Conservation (phyloP, 2,888 invertebrate species). For the Melitaea athalia region DNA sequence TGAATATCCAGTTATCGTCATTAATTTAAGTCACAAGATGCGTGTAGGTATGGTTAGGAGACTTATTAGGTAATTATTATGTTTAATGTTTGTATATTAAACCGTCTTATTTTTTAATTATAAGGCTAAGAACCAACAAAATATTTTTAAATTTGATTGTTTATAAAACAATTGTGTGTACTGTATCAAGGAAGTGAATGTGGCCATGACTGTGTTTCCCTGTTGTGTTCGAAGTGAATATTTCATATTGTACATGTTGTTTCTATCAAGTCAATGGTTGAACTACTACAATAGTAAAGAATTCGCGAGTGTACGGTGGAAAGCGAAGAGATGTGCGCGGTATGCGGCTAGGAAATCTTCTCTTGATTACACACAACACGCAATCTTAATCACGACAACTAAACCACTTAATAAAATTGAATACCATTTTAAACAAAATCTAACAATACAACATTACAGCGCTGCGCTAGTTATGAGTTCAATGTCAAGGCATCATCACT, state of each 20-base stretch:
- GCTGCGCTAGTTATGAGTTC: too few species aligned
- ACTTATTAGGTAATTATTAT: too few species aligned
- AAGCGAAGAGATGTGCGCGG: slow-evolving; percentile 43
- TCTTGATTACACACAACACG: slow-evolving; percentile 39
- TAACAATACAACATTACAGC: too few species aligned
- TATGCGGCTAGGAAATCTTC: slow-evolving; percentile 38
- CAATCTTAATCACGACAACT: slow-evolving; percentile 28
- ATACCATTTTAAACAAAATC: too few species aligned
- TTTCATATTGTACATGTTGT: slow-evolving; percentile 9
- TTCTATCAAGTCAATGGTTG: not conserved
- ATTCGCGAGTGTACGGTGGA: slow-evolving; percentile 35
- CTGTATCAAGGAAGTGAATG: slow-evolving; percentile 55
- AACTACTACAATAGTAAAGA: slow-evolving; percentile 13
- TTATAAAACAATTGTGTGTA: slow-evolving; percentile 13
- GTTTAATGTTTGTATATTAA: too few species aligned
- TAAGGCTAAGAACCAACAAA: not conserved
- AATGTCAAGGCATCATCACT: too few species aligned
- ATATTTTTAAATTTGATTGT: slow-evolving; percentile 42
- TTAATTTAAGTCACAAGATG: too few species aligned
- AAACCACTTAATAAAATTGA: not conserved
- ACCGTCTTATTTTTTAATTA: not conserved
- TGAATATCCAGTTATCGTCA: too few species aligned
- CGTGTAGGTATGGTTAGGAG: not conserved
- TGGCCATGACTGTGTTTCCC: slow-evolving; percentile 50
- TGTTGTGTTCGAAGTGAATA: slow-evolving; percentile 20